phyloP scores from a whole-genome alignment of 2,888 invertebrate species.

The Orchesellides sinensis region DNA sequence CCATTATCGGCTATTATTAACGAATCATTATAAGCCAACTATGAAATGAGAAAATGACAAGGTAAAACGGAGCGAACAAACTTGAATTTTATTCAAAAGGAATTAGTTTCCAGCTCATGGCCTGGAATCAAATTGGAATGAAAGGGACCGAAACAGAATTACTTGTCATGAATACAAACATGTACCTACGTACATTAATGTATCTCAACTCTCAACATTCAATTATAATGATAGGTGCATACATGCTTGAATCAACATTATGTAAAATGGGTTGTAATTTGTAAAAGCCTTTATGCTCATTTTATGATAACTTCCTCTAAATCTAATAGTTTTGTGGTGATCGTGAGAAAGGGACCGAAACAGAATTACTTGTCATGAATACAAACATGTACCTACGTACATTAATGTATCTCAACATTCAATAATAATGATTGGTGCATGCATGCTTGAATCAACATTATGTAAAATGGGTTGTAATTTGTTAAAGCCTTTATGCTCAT shows the following conservation, averaged over 20 bases:
- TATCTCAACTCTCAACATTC: no score
- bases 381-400: not conserved
- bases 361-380: conserved; percentile 1
- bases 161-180: conserved; percentile 3
- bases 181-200: not conserved
- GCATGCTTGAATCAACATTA: not conserved
- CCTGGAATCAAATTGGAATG: conserved; percentile 6
- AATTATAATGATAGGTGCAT: no score
- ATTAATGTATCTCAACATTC: no score
- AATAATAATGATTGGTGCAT: no score
- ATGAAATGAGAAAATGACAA: conserved; percentile 4
- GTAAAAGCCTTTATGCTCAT: conserved; percentile 15
- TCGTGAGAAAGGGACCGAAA: conserved; percentile 8
- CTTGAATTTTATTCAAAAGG: not conserved
- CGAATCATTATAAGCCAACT: not conserved
- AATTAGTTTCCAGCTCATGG: not conserved
- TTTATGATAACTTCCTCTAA: no score
- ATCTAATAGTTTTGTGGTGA: no score
- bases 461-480: not conserved
- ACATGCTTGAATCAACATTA: not conserved
- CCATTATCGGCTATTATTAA: not conserved
- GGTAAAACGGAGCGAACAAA: not conserved
- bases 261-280: not conserved
- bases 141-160: conserved; percentile 1
- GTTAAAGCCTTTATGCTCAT: conserved; percentile 15